Base-by-base conservation (phyloP, 2,113 vertebrate genomes). In the Vulpes ferrilata region DNA sequence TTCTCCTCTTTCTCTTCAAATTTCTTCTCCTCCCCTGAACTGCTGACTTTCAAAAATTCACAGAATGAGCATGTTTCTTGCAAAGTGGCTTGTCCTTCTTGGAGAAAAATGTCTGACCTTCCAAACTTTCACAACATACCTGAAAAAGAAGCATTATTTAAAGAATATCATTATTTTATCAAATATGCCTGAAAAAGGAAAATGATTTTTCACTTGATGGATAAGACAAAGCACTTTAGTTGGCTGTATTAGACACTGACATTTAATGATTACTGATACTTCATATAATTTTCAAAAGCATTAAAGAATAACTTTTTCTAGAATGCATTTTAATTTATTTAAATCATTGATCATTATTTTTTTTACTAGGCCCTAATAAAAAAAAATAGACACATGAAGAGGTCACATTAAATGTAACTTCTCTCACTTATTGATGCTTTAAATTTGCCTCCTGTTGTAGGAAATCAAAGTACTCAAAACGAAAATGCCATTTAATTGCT, bases 71-170 rank as follows among this genome's bases (percentile, higher is more conserved):
- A 0, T 99, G 99, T 97, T 99, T 99, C 99, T 99, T 99, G 99
- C 99, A 99, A 55, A 99, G 99, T 32, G 99, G 99, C 97, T 99
- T 99, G 97, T 99, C 99, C 97, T 99, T 99, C 98, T 99, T 99
- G 95, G 99, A 99, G 98, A 99, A 99, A 98, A 99, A 99, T 13
- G 99, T 99, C 95, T 99, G 99, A 25, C 99, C 99, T 96, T 99
- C 99, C 98, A 99, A 98, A 97, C 99, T 98, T 88, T 99, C 99
- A 98, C 98, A 99, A 95, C 99, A 99, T 19, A 99, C 99, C 99
- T 99, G 97, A 96, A 98, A 98, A 83, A 95, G 86, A 93, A 67
- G 4, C 16, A 92, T 57, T 90, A 94, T 92, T 92, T 94, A 71
- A 96, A 89, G 59, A 97, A 76, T 7, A 71, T 93, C 11, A 17